Evolutionary conservation across 2,888 invertebrate genomes (phyloP), one percentile per base, ranked within the genome.

Genomic region (Ochlodes sylvanus): DNA sequence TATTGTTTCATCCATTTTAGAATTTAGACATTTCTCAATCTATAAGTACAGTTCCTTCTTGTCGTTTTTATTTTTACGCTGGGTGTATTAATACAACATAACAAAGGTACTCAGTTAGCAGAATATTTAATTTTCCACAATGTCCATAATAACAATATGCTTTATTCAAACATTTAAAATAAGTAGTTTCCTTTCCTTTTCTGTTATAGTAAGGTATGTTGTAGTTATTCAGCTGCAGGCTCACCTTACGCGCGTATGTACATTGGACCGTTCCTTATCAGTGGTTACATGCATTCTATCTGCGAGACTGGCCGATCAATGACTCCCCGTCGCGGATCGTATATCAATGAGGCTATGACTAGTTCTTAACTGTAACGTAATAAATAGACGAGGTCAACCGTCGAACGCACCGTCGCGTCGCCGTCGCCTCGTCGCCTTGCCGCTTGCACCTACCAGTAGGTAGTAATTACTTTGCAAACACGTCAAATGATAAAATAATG

Each of bases 321-420:
- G 64, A 64, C 64, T 64, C 64, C 55, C 57, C 17, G 64, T 47
- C 64, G 64, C 57, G 64, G 56, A 64, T 64, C 64, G 64, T 64
- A 57, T 64, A 64, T 64, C 64, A 64, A 63, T 64, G 44, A 64
- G 64, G 56, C 64, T 64, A 56, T 42, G 64, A 64, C 64, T 64
- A 47, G 63, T 44, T 63, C 63, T 57, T 64, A 64, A 64, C 64
- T 64, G 64, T 64, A 64, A 64, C 57, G 64, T 64, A 64, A 64
- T 63, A 63, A 56, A 63, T 63, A 63, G 56, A 55, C 56, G 63
- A 63, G 63, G 63, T 63, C 63, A 63, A 63, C 32, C 56, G 56
- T 56, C 56, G 34, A 63, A 44, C 63, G 44, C 63, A 32, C 21
- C 38, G 34, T 38, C 27, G 32, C 47, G 32, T n/a, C 50, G 55